A percentile compares a stretch with the other conserved stretches of the same genome.
Evolutionary conservation across 2,113 vertebrate species (phyloP).

Genomic region (Cynoglossus semilaevis): DNA sequence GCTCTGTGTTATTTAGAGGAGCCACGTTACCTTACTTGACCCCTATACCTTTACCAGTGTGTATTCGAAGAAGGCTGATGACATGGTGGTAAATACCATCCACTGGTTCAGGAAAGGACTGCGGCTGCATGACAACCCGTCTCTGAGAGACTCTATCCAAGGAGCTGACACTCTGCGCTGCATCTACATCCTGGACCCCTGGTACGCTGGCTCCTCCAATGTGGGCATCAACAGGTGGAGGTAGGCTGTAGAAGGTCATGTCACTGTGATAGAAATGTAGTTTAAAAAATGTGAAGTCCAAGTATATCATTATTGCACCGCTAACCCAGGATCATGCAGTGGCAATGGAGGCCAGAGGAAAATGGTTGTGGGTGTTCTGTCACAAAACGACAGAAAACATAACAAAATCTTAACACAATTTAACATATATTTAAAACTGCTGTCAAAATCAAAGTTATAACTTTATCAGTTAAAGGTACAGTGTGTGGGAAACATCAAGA

Average conservation of each 20-base stretch:
- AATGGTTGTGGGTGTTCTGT: too few species aligned
- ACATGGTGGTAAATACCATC: constrained; percentile 90
- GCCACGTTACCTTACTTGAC: fast-evolving
- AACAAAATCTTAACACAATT: too few species aligned
- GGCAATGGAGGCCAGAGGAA: too few species aligned
- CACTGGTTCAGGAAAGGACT: constrained; percentile 98
- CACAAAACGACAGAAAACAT: too few species aligned
- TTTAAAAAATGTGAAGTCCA: too few species aligned
- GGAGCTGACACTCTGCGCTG: constrained; percentile 88
- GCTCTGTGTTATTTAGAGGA: neutral
- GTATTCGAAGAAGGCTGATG: neutral
- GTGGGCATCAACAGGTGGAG: constrained; percentile 98
- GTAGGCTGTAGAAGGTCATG: constrained; percentile 68
- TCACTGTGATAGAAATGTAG: neutral
- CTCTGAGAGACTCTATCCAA: constrained; percentile 85
- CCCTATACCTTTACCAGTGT: too few species aligned
- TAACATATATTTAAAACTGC: too few species aligned
- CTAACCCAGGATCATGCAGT: too few species aligned
- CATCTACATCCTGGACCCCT: constrained; percentile 95
- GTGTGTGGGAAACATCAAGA: too few species aligned
- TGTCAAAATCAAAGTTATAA: too few species aligned
- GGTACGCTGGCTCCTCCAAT: constrained; percentile 96
- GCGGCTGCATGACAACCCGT: constrained; percentile 93
- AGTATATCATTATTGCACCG: too few species aligned
- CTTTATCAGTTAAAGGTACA: too few species aligned